Base-by-base conservation (phyloP, 2,113 vertebrate genomes). In the Seriola quinqueradiata region DNA sequence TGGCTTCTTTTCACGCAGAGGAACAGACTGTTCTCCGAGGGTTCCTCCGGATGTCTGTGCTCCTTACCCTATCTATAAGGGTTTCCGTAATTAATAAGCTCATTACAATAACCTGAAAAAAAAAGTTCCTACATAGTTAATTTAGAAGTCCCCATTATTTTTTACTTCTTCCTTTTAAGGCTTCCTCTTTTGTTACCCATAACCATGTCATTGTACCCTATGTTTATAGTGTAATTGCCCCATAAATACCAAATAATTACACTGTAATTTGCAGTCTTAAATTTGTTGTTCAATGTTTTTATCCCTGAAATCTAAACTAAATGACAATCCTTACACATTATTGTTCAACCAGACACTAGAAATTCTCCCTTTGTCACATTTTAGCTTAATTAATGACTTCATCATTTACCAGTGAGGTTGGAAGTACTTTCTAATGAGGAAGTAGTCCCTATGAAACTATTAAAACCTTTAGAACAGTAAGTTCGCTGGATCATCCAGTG, bases 191-290 rank as follows among this genome's bases (percentile, higher is more conserved):
- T 23, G 54, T 57, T 11, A n/a, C 54, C n/a, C 11, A 57, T 57
- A 57, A 57, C 10, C n/a, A 12, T 57, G 36, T 42, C 2, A 58
- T 70, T 69, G 0, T 34, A 25, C 50, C 19, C n/a, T 40, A 13
- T 42, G n/a, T 13, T 42, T 23, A 57, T 25, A 64, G 44, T 70
- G 46, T 36, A 46, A 70, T 75, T 54, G 46, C 46, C 25, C 28
- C 54, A 60, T 52, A 74, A 66, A 50, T 67, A 67, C 52, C 19
- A 3, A 55, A 23, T 55, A 23, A 55, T 55, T 10, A 23, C n/a
- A 12, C 54, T 55, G 54, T 55, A 55, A 55, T 55, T 55, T 23
- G 4, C 54, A 10, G 4, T 55, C 21, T 55, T 55, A 12, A 55
- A 55, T 11, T 11, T 25, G 3, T 59, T 50, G 21, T 21, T 19